These are phyloP conservation scores for Trachelus tabidus DNA, from an alignment of 2,888 invertebrate species.

Conservation along the genomic window DNA sequence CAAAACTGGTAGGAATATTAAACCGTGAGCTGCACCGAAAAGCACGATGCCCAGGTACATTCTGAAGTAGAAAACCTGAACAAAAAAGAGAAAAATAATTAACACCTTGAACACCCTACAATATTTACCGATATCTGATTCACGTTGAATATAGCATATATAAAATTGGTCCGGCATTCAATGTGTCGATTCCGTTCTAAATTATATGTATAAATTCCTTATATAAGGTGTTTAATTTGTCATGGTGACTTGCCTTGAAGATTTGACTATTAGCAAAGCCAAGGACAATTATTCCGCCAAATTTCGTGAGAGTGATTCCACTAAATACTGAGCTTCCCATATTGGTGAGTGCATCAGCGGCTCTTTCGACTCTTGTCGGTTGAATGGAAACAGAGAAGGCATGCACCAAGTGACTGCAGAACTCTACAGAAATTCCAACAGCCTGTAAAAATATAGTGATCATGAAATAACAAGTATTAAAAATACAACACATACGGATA, in stretches of 20 bases:
- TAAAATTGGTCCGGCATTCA: no score
- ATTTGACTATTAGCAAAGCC: slow-evolving; percentile 98
- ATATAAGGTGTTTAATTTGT: not conserved
- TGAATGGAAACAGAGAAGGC: slow-evolving; percentile 87
- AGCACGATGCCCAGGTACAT: slow-evolving; percentile 98
- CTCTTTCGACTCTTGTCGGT: slow-evolving; percentile 78
- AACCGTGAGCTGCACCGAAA: slow-evolving; percentile 96
- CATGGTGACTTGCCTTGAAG: slow-evolving; percentile 74
- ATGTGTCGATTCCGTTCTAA: not conserved
- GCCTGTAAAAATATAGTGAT: slow-evolving; percentile 72
- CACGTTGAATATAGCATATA: no score
- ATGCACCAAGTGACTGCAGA: slow-evolving; percentile 96
- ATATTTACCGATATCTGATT: no score
- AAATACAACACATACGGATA: not conserved
- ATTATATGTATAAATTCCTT: not conserved
- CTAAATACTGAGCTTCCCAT: slow-evolving; percentile 95
- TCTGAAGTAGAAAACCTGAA: slow-evolving; percentile 90
- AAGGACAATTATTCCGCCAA: slow-evolving; percentile 95
- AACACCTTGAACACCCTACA: no score
- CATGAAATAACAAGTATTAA: not conserved
- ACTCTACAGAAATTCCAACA: slow-evolving; percentile 97
- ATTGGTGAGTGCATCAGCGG: slow-evolving; percentile 84
- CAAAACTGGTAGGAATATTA: slow-evolving; percentile 96
- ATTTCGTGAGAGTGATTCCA: slow-evolving; percentile 97
- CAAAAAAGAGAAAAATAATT: slow-evolving; percentile 17